A percentile compares a stretch with the other conserved stretches of the same genome.
phyloP scores from a whole-genome alignment of 2,888 invertebrate genomes.

The Pammene fasciana region DNA sequence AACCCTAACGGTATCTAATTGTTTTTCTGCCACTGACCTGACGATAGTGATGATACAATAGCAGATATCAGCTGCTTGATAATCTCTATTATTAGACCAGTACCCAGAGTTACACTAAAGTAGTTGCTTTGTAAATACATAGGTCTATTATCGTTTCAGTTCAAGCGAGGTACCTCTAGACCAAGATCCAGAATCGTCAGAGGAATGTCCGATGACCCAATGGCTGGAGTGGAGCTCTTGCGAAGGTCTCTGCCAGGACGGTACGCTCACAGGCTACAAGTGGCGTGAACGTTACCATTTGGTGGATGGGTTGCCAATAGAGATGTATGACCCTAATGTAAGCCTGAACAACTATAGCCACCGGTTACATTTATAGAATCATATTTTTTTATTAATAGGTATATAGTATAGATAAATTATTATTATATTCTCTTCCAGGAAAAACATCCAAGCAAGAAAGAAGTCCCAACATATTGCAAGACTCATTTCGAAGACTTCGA shows the following conservation, averaged over 20 bases:
- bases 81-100: too few relatives aligned
- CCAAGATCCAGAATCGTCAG: conserved; percentile 60
- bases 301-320: conserved; percentile 70
- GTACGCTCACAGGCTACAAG: conserved; percentile 60
- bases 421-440: conserved; percentile 49
- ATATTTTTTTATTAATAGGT: not conserved
- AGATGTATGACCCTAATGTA: conserved; percentile 72
- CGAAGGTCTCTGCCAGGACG: conserved; percentile 66
- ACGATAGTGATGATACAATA: too few relatives aligned
- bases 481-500: conserved; percentile 64
- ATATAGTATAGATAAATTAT: too few relatives aligned
- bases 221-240: conserved; percentile 73
- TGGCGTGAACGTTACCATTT: conserved; percentile 72
- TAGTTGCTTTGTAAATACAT: too few relatives aligned
- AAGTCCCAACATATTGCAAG: conserved; percentile 69
- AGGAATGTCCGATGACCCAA: conserved; percentile 67
- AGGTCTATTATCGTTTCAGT: conserved; percentile 33
- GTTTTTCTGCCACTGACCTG: too few relatives aligned
- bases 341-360: conserved; percentile 17
- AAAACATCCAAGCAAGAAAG: conserved; percentile 57
- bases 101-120: too few relatives aligned
- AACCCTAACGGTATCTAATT: too few relatives aligned
- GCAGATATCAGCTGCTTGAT: too few relatives aligned
- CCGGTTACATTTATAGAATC: not conserved
- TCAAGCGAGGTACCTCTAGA: conserved; percentile 60